Evolutionary conservation across 2,888 invertebrate genomes (phyloP), one percentile per base, ranked within the genome.

Genomic region (Pollenia griseotomentosa): DNA sequence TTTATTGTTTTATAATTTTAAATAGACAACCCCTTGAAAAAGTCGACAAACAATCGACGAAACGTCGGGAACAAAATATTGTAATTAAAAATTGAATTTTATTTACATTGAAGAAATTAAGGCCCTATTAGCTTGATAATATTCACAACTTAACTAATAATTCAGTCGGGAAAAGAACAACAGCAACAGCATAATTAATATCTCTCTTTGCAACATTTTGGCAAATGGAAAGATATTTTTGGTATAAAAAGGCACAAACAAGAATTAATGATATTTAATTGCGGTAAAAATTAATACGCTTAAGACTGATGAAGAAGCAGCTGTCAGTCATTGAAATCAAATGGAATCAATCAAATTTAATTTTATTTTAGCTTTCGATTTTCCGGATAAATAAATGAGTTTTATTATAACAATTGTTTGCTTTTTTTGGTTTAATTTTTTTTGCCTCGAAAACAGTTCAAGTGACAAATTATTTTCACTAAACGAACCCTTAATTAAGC

Each of bases 311-410:
- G 4, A 42, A 44, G 48, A 46, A 51, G 59, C 83, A 84, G 77
- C 80, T 81, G 83, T 61, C 80, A 71, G 55, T 57, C 46, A 44
- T 11, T n/a, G 5, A 46, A 59, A 63, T 66, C 77, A 51, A 70
- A 65, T 55, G 46, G 16, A 73, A 84, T 73, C 75, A 70, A 80
- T 83, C 55, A 83, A 71, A 81, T 48, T 74, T 48, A 19, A 33
- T 16, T 46, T 74, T 7, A 16, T 66, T 53, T 71, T 61, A 59
- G 57, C 19, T 65, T 78, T 65, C 51, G 73, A 48, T 71, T 78
- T 83, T 48, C 7, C 19, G 6, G 78, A 55, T 82, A 63, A 73
- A 40, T 1, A 55, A 40, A 4, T 46, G 40, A 53, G 4, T 53
- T 42, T 23, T 63, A 33, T 2, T 51, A 10, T 59, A 33, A 33